A percentile compares a stretch with the other conserved stretches of the same genome.
Conservation (phyloP, 1,140 invertebrate species). For the Odontomachus brunneus region DNA sequence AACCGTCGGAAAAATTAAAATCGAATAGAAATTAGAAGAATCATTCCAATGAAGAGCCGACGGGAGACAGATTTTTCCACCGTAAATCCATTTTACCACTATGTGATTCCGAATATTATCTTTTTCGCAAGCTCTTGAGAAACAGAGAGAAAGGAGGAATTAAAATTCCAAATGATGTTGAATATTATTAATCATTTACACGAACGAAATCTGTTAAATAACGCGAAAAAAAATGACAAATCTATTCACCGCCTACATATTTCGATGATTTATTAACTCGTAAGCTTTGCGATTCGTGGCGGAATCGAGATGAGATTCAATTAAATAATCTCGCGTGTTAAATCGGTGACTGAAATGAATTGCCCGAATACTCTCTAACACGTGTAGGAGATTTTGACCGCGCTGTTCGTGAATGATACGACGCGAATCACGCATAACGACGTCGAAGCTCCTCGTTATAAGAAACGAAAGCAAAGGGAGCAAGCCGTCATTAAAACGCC, state of each 20-base stretch:
- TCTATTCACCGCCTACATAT: no score
- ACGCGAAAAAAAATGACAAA: no score
- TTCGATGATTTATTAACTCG: no score
- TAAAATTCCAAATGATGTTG: background rate
- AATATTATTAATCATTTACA: background rate
- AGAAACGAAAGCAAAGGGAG: conserved; percentile 81
- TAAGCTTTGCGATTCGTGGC: no score
- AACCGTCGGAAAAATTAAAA: conserved; percentile 22
- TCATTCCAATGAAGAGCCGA: background rate
- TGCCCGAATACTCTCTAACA: conserved; percentile 33
- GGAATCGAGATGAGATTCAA: background rate
- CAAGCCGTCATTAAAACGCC: conserved; percentile 82
- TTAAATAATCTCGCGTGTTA: background rate
- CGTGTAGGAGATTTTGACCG: conserved; percentile 21
- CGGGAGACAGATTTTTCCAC: background rate
- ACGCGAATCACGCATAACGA: conserved; percentile 63
- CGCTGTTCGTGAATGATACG: conserved; percentile 49
- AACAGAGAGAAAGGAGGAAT: background rate
- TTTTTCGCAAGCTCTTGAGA: background rate
- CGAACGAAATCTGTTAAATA: background rate
- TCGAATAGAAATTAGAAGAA: background rate
- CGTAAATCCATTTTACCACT: background rate
- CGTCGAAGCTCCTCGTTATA: conserved; percentile 77
- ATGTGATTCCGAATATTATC: background rate
- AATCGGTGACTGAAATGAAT: background rate